phyloP scores from a whole-genome alignment of 2,888 invertebrate genomes.

The Phyllotreta cruciferae region DNA sequence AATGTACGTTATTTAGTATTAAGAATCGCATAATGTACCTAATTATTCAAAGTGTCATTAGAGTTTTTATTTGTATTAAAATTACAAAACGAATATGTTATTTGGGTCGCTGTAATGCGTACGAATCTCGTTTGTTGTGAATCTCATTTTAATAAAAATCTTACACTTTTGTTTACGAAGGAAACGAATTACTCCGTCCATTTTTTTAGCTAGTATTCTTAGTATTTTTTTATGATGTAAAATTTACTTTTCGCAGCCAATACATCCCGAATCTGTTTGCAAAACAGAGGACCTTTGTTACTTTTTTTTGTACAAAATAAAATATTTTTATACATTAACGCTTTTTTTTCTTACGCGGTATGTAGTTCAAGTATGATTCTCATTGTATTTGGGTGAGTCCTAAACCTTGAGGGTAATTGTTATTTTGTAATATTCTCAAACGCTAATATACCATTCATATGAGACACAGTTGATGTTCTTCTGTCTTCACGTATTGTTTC shows the following conservation, averaged over 20 bases:
- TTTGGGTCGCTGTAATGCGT: too few species aligned
- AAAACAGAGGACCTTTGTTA: slow-evolving; percentile 35
- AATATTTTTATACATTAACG: slow-evolving; percentile 33
- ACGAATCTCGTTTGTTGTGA: too few species aligned
- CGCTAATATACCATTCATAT: slow-evolving; percentile 31
- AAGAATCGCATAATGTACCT: too few species aligned
- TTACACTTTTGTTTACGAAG: too few species aligned
- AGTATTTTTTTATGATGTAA: slow-evolving; percentile 24
- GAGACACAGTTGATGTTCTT: slow-evolving; percentile 21
- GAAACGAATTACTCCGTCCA: too few species aligned
- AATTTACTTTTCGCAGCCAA: slow-evolving; percentile 17
- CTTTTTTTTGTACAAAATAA: slow-evolving; percentile 43
- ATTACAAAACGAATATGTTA: too few species aligned
- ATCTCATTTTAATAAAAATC: too few species aligned
- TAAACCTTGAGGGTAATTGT: slow-evolving; percentile 44
- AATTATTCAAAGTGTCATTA: too few species aligned
- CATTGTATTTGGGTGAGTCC: slow-evolving; percentile 37
- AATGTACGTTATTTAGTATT: too few species aligned
- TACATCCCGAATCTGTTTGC: slow-evolving; percentile 28
- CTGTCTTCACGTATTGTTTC: slow-evolving; percentile 20
- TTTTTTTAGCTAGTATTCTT: slow-evolving; percentile 8
- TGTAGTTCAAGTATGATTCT: slow-evolving; percentile 46
- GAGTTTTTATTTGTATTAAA: too few species aligned
- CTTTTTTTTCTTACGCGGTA: slow-evolving; percentile 29
- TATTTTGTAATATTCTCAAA: slow-evolving; percentile 39